Conservation (phyloP, 2,113 vertebrate genomes). For the Pogona vitticeps region DNA sequence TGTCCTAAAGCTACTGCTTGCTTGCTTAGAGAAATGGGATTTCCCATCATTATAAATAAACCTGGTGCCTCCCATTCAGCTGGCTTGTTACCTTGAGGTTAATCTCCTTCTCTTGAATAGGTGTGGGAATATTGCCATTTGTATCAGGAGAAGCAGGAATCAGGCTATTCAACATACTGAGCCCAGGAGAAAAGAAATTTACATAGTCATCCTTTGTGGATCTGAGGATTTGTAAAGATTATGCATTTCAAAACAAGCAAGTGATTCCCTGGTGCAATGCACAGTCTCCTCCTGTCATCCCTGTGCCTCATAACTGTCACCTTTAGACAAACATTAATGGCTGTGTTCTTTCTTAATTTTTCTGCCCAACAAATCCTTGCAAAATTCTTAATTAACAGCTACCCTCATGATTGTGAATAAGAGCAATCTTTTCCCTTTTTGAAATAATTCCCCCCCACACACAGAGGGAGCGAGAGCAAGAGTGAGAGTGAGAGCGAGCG, state of each 20-base stretch:
- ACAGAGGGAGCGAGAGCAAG: too few relatives aligned
- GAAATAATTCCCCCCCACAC: constrained; percentile 40
- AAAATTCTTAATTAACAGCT: constrained; percentile 3
- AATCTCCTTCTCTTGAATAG: constrained; percentile 21
- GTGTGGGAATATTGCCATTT: constrained; percentile 9
- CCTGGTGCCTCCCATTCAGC: background rate
- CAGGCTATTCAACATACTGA: background rate
- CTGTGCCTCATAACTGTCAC: constrained; percentile 42
- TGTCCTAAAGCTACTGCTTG: rapidly evolving
- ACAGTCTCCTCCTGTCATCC: background rate
- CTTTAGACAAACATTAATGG: constrained; percentile 33
- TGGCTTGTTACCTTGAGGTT: background rate
- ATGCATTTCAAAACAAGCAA: constrained; percentile 20
- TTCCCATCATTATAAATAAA: background rate
- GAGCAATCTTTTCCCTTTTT: background rate
- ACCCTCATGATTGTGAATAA: constrained; percentile 1
- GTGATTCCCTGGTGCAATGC: background rate
- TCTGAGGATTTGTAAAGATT: background rate
- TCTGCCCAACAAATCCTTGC: background rate
- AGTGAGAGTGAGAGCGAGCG: too few relatives aligned
- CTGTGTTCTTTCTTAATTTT: background rate
- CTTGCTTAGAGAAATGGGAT: background rate
- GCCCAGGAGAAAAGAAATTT: background rate
- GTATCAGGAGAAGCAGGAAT: background rate
- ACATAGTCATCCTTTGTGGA: constrained; percentile 9